These are phyloP conservation scores for Progne subis DNA, from an alignment of 2,113 vertebrate genomes.

Conservation along the genomic window DNA sequence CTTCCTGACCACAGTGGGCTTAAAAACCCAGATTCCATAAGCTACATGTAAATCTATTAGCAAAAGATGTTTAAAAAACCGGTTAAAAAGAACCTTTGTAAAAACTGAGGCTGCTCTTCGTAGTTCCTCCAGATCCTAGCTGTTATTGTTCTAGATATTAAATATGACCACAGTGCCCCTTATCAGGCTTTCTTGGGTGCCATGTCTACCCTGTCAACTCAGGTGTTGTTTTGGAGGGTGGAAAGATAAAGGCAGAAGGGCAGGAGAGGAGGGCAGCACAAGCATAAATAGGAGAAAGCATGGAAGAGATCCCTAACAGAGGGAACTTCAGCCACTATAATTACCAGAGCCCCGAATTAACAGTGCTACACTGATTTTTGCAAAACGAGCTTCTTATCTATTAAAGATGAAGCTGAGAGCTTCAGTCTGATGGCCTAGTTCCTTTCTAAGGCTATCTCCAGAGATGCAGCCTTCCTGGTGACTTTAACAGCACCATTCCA, in stretches of 20 bases:
- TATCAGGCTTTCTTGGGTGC: background rate
- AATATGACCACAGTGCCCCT: background rate
- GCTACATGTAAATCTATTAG: background rate
- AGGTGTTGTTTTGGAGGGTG: background rate
- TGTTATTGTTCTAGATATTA: background rate
- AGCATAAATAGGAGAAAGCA: background rate
- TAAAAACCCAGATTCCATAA: background rate
- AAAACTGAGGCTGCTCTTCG: background rate
- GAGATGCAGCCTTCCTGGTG: conserved; percentile 34
- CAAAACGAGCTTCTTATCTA: conserved; percentile 19
- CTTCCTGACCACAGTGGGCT: background rate
- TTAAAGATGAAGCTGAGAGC: conserved; percentile 37
- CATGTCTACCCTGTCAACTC: background rate
- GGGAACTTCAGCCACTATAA: background rate
- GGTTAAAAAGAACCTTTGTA: background rate
- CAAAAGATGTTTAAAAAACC: background rate
- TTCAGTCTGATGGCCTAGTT: conserved; percentile 34
- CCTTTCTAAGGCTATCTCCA: conserved; percentile 26
- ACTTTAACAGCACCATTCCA: conserved; percentile 26
- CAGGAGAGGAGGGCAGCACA: background rate
- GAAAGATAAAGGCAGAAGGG: background rate
- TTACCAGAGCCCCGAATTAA: background rate
- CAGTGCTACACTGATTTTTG: background rate
- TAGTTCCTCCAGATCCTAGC: background rate
- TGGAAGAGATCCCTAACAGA: background rate